phyloP scores from a whole-genome alignment of 2,113 vertebrate species.

The Antennarius striatus region DNA sequence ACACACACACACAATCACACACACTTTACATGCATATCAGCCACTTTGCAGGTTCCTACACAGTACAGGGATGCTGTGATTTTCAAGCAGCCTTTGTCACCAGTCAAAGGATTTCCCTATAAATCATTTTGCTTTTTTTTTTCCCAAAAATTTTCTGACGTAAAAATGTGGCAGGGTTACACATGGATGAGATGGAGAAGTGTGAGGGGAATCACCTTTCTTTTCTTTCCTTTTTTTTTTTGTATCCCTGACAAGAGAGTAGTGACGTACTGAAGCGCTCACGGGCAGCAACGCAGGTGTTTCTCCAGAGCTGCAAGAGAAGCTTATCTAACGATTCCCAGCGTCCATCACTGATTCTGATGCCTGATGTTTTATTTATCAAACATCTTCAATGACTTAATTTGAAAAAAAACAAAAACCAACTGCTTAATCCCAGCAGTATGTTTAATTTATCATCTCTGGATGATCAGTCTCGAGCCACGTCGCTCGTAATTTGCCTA shows the following conservation, averaged over 20 bases:
- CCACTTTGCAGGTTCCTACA: slow-evolving; percentile 45
- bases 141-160: slow-evolving; percentile 11
- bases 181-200: slow-evolving; percentile 28
- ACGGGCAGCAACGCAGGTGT: slow-evolving; percentile 5
- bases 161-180: slow-evolving; percentile 40
- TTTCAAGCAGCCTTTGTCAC: slow-evolving; percentile 39
- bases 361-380: too few relatives aligned
- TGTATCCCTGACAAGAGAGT: slow-evolving; percentile 25
- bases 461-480: background rate
- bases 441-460: background rate
- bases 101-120: slow-evolving; percentile 54
- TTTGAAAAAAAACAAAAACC: too few relatives aligned
- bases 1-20: slow-evolving; percentile 26
- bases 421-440: background rate
- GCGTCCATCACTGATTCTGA: background rate
- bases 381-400: too few relatives aligned
- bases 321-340: background rate
- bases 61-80: slow-evolving; percentile 39
- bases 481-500: background rate
- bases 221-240: slow-evolving; percentile 45
- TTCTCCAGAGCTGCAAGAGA: slow-evolving; percentile 12
- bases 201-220: slow-evolving; percentile 24
- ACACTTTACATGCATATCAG: slow-evolving; percentile 26
- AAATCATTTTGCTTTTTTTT: slow-evolving; percentile 21
- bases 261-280: slow-evolving; percentile 5